Conservation (phyloP, 2,797 vertebrate species). For the Masticophis lateralis region DNA sequence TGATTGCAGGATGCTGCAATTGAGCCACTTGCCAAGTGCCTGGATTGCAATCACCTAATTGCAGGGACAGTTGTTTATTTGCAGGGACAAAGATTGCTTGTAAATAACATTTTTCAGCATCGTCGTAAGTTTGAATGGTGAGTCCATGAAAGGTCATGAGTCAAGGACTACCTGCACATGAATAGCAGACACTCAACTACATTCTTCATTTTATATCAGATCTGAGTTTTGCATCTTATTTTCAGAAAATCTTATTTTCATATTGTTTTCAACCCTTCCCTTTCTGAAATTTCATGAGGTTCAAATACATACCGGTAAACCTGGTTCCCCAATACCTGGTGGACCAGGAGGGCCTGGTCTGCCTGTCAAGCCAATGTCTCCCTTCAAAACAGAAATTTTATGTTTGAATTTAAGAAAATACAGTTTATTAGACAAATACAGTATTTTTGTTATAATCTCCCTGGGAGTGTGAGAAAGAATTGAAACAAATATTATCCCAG, state of each 20-base stretch:
- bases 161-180: not conserved
- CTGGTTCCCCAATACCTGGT: slow-evolving; percentile 82
- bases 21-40: not conserved
- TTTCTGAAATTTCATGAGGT: not conserved
- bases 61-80: not conserved
- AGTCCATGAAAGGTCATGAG: not conserved
- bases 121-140: not conserved
- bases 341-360: slow-evolving; percentile 81
- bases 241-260: not conserved
- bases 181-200: not conserved
- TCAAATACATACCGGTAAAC: slow-evolving; percentile 76
- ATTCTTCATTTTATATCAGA: not conserved
- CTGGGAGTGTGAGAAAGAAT: not conserved
- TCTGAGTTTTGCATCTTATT: not conserved
- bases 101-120: not conserved
- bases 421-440: not conserved
- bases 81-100: not conserved
- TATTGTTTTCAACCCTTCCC: not conserved
- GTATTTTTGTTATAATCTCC: not conserved
- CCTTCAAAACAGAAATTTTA: slow-evolving; percentile 70
- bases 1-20: not conserved
- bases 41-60: not conserved
- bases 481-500: slow-evolving; percentile 19
- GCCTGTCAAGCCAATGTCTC: slow-evolving; percentile 83
- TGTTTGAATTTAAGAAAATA: slow-evolving; percentile 9